Conservation (phyloP, 2,888 invertebrate genomes). For the Blastobasis lacticolella region DNA sequence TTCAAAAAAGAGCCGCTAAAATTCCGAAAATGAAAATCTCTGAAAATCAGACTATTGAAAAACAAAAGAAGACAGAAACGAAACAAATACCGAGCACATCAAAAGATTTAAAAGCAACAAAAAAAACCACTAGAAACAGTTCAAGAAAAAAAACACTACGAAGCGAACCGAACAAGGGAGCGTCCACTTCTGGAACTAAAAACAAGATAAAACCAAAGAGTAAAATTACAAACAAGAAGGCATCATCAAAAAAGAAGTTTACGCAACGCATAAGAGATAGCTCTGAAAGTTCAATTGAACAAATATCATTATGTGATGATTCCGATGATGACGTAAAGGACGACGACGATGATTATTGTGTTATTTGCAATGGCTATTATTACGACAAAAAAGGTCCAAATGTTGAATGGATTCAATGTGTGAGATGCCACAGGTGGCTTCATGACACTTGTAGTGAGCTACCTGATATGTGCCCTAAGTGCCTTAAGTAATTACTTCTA, state of each 20-base stretch:
- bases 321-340: conserved; percentile 2
- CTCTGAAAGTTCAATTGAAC: conserved; percentile 3
- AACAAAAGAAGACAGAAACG: too few species aligned
- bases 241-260: not conserved
- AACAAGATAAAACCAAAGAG: too few species aligned
- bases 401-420: conserved; percentile 3
- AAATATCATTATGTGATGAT: conserved; percentile 4
- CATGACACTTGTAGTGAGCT: conserved; percentile 1
- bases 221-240: too few species aligned
- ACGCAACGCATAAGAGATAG: not conserved
- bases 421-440: conserved; percentile 3
- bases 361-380: conserved; percentile 2
- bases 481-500: not conserved
- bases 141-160: too few species aligned
- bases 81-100: too few species aligned
- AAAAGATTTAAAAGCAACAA: too few species aligned
- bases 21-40: too few species aligned
- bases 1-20: not conserved
- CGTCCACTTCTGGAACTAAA: too few species aligned
- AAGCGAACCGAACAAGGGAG: too few species aligned
- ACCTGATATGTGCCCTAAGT: conserved; percentile 3
- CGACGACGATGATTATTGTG: conserved; percentile 3
- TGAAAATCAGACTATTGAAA: too few species aligned
- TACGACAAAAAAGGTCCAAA: conserved; percentile 4
- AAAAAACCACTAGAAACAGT: too few species aligned